Evolutionary conservation across 2,888 invertebrate genomes (phyloP).

Genomic region (Synanthedon tipuliformis): DNA sequence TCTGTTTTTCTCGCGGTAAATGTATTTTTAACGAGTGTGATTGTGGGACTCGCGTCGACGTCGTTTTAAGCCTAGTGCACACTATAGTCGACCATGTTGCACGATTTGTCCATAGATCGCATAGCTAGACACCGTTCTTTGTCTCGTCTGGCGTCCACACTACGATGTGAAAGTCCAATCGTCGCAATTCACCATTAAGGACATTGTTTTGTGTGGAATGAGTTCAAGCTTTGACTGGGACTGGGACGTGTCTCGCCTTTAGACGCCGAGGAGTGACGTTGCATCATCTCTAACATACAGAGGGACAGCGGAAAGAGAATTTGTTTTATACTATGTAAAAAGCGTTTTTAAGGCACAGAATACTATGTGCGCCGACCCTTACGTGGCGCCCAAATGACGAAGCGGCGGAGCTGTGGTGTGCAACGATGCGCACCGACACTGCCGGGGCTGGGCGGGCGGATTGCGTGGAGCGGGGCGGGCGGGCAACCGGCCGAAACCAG

Average conservation of each 20-base stretch:
- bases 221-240: neutral
- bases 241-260: no score
- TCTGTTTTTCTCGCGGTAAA: slow-evolving; percentile 29
- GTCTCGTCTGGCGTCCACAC: neutral
- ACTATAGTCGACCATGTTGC: neutral
- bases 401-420: slow-evolving; percentile 4
- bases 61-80: neutral
- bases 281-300: no score
- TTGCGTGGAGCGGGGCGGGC: neutral
- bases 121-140: neutral
- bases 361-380: slow-evolving; percentile 1
- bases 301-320: neutral
- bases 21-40: slow-evolving; percentile 33
- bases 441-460: slow-evolving; percentile 11
- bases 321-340: neutral
- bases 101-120: neutral
- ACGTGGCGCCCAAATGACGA: slow-evolving; percentile 22
- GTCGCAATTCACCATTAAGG: neutral
- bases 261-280: no score
- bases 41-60: neutral
- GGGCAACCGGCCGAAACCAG: neutral
- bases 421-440: neutral
- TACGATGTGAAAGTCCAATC: neutral
- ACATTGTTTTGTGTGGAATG: neutral
- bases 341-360: slow-evolving; percentile 13